phyloP scores from a whole-genome alignment of 2,113 vertebrate genomes.

The Pedionomus torquatus region DNA sequence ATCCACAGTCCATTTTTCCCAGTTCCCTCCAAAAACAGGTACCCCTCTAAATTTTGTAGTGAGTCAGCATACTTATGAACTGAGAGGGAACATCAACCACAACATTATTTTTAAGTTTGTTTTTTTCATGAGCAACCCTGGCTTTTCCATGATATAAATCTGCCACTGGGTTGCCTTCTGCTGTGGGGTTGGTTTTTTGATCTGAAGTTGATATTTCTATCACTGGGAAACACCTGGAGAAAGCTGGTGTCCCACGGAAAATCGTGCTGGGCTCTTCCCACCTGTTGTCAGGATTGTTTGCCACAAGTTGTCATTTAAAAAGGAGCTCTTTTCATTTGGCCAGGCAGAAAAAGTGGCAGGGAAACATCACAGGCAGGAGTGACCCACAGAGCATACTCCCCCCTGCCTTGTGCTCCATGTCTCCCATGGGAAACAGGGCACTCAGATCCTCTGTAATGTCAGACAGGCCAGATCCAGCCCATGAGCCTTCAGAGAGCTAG shows the following conservation, averaged over 20 bases:
- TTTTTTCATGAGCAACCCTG: neutral
- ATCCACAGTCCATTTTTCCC: neutral
- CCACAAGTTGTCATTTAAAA: neutral
- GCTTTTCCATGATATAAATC: neutral
- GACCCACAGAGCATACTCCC: neutral
- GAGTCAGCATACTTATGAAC: neutral
- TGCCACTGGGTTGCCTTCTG: neutral
- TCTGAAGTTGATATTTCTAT: neutral
- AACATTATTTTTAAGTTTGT: neutral
- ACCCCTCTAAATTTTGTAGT: neutral
- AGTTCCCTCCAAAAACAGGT: neutral
- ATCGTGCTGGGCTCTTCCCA: neutral
- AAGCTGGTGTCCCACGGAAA: neutral
- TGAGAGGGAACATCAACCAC: neutral
- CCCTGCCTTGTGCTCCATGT: neutral
- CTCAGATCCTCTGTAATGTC: neutral
- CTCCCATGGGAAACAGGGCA: neutral
- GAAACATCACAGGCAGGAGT: neutral
- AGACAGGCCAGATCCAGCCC: neutral
- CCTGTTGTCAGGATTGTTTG: neutral
- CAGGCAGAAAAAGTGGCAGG: neutral
- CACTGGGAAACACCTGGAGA: neutral
- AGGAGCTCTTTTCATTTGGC: neutral
- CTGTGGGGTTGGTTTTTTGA: neutral
- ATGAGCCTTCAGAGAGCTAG: accelerated